Conservation (phyloP, 2,113 vertebrate species). For the Anolis sagrei region DNA sequence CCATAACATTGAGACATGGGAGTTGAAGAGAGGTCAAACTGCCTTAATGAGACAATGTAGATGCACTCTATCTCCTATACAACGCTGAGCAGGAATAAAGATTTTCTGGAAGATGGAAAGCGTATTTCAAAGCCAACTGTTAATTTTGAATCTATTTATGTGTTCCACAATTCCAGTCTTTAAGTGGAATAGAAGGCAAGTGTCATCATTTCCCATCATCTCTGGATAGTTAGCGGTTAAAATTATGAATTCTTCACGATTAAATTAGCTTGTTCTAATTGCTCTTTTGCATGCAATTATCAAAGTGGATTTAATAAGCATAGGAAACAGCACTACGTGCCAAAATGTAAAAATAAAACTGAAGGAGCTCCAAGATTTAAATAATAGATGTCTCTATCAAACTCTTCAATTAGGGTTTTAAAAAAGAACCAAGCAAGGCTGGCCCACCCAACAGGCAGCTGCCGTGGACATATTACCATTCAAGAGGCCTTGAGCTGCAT, state of each 20-base stretch:
- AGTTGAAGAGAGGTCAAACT: no score
- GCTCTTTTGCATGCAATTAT: conserved; percentile 69
- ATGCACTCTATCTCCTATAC: background rate
- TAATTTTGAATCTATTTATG: conserved; percentile 50
- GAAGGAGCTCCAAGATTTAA: conserved; percentile 57
- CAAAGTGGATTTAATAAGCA: conserved; percentile 64
- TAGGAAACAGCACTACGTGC: conserved; percentile 62
- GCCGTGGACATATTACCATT: background rate
- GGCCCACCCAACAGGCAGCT: conserved; percentile 39
- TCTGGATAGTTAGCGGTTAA: conserved; percentile 73
- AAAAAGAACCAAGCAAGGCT: conserved; percentile 43
- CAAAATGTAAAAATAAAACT: conserved; percentile 70
- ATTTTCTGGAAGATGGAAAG: conserved; percentile 59
- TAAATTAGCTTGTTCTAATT: conserved; percentile 70
- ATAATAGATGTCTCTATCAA: conserved; percentile 54
- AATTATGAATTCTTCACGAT: conserved; percentile 73
- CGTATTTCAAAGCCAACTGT: conserved; percentile 68
- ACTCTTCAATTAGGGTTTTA: conserved; percentile 59
- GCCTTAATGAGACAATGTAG: no score
- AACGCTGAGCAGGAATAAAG: conserved; percentile 37
- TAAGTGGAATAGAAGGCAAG: conserved; percentile 53
- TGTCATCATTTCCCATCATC: conserved; percentile 69
- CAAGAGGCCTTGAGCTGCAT: background rate
- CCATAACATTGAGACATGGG: no score
- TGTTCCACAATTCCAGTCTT: background rate